Evolutionary conservation across 1,140 invertebrate genomes (phyloP).

Genomic region (Trinorchestia longiramus): DNA sequence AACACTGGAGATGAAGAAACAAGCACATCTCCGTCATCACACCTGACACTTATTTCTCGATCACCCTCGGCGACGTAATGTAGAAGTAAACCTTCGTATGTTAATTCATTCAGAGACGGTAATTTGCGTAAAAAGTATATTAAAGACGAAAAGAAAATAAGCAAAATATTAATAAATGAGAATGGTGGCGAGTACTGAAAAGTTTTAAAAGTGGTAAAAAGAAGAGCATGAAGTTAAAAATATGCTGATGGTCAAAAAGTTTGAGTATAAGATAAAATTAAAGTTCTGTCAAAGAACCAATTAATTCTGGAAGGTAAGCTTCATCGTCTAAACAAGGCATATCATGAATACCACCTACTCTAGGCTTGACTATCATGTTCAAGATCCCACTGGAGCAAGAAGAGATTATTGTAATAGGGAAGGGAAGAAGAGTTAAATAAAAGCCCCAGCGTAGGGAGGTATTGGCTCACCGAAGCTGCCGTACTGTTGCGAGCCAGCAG

Average conservation of each 20-base stretch:
- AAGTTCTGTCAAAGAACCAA: neutral
- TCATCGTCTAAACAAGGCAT: neutral
- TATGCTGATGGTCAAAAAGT: neutral
- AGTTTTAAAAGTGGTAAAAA: neutral
- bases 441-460: neutral
- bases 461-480: constrained; percentile 64
- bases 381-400: neutral
- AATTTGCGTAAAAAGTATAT: too few relatives aligned
- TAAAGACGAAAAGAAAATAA: too few relatives aligned
- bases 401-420: neutral
- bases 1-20: too few relatives aligned
- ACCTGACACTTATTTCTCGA: too few relatives aligned
- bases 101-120: too few relatives aligned
- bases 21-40: too few relatives aligned
- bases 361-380: neutral
- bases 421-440: neutral
- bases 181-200: neutral
- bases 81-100: too few relatives aligned
- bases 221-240: neutral
- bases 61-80: too few relatives aligned
- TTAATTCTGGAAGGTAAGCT: neutral
- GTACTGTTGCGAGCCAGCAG: constrained; percentile 70
- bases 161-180: neutral
- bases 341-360: neutral
- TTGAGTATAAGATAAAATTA: neutral